Evolutionary conservation across 2,888 invertebrate species (phyloP).

Genomic region (Drosophila diplacantha): DNA sequence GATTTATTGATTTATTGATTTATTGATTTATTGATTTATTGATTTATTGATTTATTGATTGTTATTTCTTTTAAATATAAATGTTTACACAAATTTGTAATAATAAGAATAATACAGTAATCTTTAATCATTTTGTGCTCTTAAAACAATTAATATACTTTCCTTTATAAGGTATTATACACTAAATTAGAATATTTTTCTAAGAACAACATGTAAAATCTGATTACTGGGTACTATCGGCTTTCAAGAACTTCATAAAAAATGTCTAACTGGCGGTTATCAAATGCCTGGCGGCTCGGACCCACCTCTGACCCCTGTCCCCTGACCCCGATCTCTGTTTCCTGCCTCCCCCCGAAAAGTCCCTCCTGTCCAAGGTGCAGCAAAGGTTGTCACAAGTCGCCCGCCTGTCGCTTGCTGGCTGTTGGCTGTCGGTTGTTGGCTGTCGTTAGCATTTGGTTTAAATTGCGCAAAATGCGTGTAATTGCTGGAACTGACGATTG

Average conservation of each 20-base stretch:
- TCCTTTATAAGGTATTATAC: background rate
- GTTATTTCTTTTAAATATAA: too few species aligned
- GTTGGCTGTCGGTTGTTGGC: slow-evolving; percentile 63
- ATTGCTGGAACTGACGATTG: slow-evolving; percentile 73
- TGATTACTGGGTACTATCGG: background rate
- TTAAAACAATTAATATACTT: background rate
- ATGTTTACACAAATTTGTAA: too few species aligned
- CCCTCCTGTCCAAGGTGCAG: slow-evolving; percentile 63
- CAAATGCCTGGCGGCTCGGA: slow-evolving; percentile 52
- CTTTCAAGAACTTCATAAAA: background rate
- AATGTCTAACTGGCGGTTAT: slow-evolving; percentile 48
- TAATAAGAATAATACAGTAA: too few species aligned
- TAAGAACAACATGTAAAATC: background rate
- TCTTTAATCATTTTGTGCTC: background rate
- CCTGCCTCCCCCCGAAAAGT: slow-evolving; percentile 11
- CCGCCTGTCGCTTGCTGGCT: slow-evolving; percentile 53
- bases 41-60: too few species aligned
- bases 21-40: too few species aligned
- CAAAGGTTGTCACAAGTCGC: slow-evolving; percentile 60
- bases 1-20: too few species aligned
- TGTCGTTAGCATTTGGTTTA: slow-evolving; percentile 73
- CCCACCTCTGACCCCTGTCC: background rate
- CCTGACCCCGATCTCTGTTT: background rate
- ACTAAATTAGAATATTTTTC: background rate
- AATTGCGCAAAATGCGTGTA: slow-evolving; percentile 73